These are phyloP conservation scores for Pogona vitticeps DNA, from an alignment of 2,113 vertebrate genomes.

Conservation along the genomic window DNA sequence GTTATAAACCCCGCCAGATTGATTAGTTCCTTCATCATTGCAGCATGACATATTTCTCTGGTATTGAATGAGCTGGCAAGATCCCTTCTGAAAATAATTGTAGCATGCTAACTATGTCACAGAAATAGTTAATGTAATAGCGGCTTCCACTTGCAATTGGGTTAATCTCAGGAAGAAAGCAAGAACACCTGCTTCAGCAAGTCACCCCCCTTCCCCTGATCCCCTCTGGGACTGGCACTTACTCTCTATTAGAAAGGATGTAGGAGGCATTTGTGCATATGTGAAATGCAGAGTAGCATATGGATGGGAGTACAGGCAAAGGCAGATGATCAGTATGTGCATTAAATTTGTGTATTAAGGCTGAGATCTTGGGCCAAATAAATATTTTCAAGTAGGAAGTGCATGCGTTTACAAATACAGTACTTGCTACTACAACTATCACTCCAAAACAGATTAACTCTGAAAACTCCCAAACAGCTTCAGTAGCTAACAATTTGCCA, in stretches of 20 bases:
- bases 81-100: constrained; percentile 3
- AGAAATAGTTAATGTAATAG: neutral
- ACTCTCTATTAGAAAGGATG: constrained; percentile 11
- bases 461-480: constrained; percentile 43
- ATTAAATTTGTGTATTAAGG: constrained; percentile 32
- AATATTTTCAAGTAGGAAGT: constrained; percentile 30
- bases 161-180: constrained; percentile 4
- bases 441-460: constrained; percentile 52
- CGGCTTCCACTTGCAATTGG: constrained; percentile 1
- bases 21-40: neutral
- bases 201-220: neutral
- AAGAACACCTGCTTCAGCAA: neutral
- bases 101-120: neutral
- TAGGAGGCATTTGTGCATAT: neutral
- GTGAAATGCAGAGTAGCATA: constrained; percentile 15
- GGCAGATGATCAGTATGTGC: neutral
- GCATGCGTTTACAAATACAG: neutral
- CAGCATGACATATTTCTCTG: neutral
- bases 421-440: constrained; percentile 36
- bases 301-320: constrained; percentile 14
- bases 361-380: neutral
- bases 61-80: neutral
- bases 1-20: neutral
- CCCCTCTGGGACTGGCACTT: neutral
- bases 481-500: constrained; percentile 42